Evolutionary conservation across 2,888 invertebrate genomes (phyloP), one percentile per base, ranked within the genome.

Genomic region (Volucella zonaria): DNA sequence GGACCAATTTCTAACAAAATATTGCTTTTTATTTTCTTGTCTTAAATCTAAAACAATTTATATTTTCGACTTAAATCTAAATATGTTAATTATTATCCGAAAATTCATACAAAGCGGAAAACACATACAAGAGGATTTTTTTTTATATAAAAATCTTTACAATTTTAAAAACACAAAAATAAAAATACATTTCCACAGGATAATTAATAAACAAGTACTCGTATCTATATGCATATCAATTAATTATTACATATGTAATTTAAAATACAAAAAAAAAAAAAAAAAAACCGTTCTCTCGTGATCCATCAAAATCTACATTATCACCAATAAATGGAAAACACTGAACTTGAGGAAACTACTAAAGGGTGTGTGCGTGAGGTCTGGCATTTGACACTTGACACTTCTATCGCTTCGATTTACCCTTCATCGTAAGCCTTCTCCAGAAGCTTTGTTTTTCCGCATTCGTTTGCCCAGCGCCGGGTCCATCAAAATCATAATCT

Each of bases 351-450:
- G 80, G 71, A 80, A 78, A 73, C 82, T 77, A 31, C 6, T 31
- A 31, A 6, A 31, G 31, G 31, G 31, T 31, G 31, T 31, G 61
- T 66, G 68, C 52, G 79, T 59, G 70, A 70, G 64, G 66, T 75
- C 61, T 79, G 75, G 75, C 59, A 75, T 61, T 49, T 74, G 74
- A 14, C 45, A 31, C 14, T 11, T 10, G 11, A 52, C 10, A 64
- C 42, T 71, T 81, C 93, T 94, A 94, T 93, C 94, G 94, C 91
- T 94, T 94, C 88, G 94, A 94, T 89, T 94, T 94, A 88, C 94
- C 94, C 90, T 95, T 95, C 93, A 95, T 94, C 87, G 95, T 94
- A 88, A 95, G 94, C 89, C 95, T 94, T 90, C 94, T 94, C 95
- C 94, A 95, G 92, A 95, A 95, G 90, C 94, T 93, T 74, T 94